Evolutionary conservation across 2,888 invertebrate genomes (phyloP).

Genomic region (Chorisops tibialis): DNA sequence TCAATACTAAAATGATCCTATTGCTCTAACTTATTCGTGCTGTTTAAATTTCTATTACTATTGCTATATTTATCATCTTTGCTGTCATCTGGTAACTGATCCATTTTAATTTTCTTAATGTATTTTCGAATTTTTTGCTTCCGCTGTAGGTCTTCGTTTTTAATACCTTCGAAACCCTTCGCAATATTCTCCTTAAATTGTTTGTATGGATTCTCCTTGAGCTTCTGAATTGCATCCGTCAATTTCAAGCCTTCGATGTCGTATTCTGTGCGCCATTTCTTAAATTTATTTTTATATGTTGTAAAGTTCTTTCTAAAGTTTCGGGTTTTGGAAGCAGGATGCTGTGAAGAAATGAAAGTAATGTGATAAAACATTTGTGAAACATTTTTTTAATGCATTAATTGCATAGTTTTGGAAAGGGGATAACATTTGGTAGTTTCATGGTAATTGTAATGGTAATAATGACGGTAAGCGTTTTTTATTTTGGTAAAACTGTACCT

Average conservation of each 20-base stretch:
- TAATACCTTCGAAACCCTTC: slow-evolving; percentile 44
- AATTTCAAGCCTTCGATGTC: slow-evolving; percentile 49
- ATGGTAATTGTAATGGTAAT: background rate
- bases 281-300: slow-evolving; percentile 54
- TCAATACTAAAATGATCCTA: too few species aligned
- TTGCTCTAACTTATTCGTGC: too few species aligned
- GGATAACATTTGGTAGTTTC: too few species aligned
- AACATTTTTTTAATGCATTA: too few species aligned
- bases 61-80: too few species aligned
- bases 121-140: slow-evolving; percentile 47
- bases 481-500: too few species aligned
- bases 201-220: slow-evolving; percentile 61
- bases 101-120: slow-evolving; percentile 49
- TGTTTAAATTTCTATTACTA: too few species aligned
- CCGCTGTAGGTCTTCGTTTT: slow-evolving; percentile 41
- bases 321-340: slow-evolving; percentile 43
- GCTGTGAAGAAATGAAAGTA: slow-evolving; percentile 45
- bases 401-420: background rate
- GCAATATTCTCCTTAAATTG: slow-evolving; percentile 55
- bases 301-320: slow-evolving; percentile 49
- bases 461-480: background rate
- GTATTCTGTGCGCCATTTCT: slow-evolving; percentile 53
- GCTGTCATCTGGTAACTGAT: slow-evolving; percentile 27
- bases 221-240: slow-evolving; percentile 49
- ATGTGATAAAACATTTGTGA: too few species aligned